Percentiles rank a stretch among this genome's conserved stretches.
These are phyloP conservation scores for Microtus richardsoni DNA, from an alignment of 2,113 vertebrate species.

Conservation along the genomic window DNA sequence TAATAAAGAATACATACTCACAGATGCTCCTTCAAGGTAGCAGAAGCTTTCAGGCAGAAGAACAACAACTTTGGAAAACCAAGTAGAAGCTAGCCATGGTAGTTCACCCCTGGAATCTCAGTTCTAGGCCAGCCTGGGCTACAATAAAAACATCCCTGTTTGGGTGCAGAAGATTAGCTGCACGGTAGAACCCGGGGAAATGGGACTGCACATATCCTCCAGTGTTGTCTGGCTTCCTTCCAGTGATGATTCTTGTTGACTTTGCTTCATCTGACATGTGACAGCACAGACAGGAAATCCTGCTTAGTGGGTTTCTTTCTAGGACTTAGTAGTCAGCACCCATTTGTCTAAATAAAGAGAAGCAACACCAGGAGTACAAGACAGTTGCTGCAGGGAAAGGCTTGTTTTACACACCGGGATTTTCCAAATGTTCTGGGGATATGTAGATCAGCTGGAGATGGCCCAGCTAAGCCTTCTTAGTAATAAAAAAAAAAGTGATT, in stretches of 20 bases:
- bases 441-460: conserved; percentile 38
- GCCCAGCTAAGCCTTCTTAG: conserved; percentile 58
- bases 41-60: neutral
- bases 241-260: neutral
- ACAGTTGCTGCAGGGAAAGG: neutral
- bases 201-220: neutral
- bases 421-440: conserved; percentile 44
- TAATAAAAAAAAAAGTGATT: conserved; percentile 69
- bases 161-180: neutral
- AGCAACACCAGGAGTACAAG: neutral
- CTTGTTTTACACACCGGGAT: neutral
- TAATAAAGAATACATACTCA: neutral
- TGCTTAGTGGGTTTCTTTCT: neutral
- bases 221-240: neutral
- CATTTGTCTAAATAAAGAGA: neutral
- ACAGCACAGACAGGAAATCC: neutral
- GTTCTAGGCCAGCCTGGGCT: neutral
- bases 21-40: neutral
- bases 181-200: neutral
- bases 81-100: neutral
- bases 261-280: neutral
- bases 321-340: conserved; percentile 14
- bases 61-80: neutral
- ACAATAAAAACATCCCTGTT: neutral
- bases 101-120: neutral